phyloP scores from a whole-genome alignment of 2,888 invertebrate species.

The Tetheella fluctuosa region DNA sequence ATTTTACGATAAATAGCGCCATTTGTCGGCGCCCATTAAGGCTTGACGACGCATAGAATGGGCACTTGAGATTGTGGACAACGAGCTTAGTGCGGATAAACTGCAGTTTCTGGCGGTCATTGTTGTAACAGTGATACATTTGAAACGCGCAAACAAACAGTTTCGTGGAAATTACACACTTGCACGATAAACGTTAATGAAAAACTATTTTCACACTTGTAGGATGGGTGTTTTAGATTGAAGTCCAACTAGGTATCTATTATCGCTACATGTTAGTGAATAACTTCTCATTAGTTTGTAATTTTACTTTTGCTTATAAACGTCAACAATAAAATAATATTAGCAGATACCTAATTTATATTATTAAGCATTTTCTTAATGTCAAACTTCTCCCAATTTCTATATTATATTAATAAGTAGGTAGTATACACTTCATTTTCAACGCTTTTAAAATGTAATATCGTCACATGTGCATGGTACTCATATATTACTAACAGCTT shows the following conservation, averaged over 20 bases:
- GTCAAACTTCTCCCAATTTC: no score
- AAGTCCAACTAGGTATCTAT: neutral
- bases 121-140: conserved; percentile 46
- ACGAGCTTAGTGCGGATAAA: conserved; percentile 53
- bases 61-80: conserved; percentile 67
- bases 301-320: no score
- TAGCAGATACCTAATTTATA: no score
- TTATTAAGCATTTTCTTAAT: no score
- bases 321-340: no score
- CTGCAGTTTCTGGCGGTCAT: conserved; percentile 55
- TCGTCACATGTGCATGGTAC: no score
- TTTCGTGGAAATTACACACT: conserved; percentile 11
- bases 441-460: no score
- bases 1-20: conserved; percentile 78
- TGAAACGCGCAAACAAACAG: conserved; percentile 18
- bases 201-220: conserved; percentile 5
- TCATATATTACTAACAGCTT: no score
- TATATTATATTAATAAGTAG: no score
- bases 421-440: no score
- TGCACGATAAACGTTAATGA: conserved; percentile 6
- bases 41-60: conserved; percentile 68
- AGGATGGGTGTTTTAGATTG: conserved; percentile 29
- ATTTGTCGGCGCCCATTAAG: conserved; percentile 71
- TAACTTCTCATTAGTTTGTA: conserved; percentile 13
- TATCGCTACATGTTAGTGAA: conserved; percentile 17